Conservation (phyloP, 1,140 invertebrate genomes). For the Heliconius melpomene region DNA sequence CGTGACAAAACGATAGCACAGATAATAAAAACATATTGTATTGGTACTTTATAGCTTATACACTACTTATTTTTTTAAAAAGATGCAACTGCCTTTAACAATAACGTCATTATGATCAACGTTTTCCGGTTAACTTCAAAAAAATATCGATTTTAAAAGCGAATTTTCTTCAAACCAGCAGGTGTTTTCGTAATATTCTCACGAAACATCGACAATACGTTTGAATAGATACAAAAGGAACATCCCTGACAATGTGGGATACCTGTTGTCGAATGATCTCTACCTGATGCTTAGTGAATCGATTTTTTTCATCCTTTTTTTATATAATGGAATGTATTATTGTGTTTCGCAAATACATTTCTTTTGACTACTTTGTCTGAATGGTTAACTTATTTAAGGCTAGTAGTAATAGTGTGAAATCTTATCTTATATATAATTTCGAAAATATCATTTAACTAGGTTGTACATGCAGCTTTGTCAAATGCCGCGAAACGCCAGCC, state of each 20-base stretch:
- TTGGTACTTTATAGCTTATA: not conserved
- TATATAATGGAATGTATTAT: conserved; percentile 3
- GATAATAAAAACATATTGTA: conserved; percentile 1
- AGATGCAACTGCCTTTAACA: not conserved
- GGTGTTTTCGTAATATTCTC: not conserved
- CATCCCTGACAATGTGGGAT: not conserved
- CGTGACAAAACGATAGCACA: not conserved
- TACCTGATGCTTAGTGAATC: not conserved
- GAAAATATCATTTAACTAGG: no score
- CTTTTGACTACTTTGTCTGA: not conserved
- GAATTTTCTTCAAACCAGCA: not conserved
- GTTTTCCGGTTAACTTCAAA: not conserved
- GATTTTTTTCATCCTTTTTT: not conserved
- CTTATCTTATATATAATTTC: not conserved
- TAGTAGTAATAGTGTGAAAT: not conserved
- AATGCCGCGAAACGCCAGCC: no score
- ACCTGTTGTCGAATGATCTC: not conserved
- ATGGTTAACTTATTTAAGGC: not conserved
- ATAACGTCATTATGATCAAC: conserved; percentile 1
- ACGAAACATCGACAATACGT: not conserved
- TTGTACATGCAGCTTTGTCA: no score
- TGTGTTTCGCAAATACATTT: conserved; percentile 4
- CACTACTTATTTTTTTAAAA: not conserved
- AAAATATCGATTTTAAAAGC: not conserved
- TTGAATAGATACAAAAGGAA: not conserved